Conservation (phyloP, 2,888 invertebrate species). For the Dromius quadrimaculatus region DNA sequence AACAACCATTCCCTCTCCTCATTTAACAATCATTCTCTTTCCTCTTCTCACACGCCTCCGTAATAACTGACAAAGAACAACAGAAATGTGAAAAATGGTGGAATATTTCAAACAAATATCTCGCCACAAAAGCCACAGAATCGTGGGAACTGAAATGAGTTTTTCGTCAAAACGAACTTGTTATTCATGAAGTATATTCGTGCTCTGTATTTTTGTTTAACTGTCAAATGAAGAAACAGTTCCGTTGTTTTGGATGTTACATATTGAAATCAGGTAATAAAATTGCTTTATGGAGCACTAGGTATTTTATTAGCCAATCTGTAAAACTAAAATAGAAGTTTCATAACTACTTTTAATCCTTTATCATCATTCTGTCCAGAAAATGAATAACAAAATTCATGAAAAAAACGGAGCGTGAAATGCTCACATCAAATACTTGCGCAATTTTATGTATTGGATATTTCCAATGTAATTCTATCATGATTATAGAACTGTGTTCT, state of each 20-base stretch:
- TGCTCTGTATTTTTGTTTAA: slow-evolving; percentile 21
- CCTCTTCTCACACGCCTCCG: slow-evolving; percentile 4
- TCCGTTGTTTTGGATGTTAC: neutral
- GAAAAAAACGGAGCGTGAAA: no score
- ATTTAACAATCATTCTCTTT: neutral
- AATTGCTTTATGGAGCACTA: slow-evolving; percentile 1
- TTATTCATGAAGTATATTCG: slow-evolving; percentile 29
- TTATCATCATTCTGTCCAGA: no score
- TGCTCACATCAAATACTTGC: no score
- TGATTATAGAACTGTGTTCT: no score
- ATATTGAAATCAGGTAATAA: slow-evolving; percentile 14
- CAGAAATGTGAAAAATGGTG: slow-evolving; percentile 41
- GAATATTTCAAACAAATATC: slow-evolving; percentile 38
- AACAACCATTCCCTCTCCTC: slow-evolving; percentile 9
- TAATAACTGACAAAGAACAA: slow-evolving; percentile 24
- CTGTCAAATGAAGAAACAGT: slow-evolving; percentile 6
- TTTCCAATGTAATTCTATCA: no score
- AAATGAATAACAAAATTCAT: no score
- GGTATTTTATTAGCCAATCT: slow-evolving; percentile 12
- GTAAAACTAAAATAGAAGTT: slow-evolving; percentile 8
- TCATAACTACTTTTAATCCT: no score
- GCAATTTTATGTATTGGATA: no score
- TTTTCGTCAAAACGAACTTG: slow-evolving; percentile 39
- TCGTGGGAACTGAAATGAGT: slow-evolving; percentile 30
- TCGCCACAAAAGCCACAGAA: slow-evolving; percentile 21